Evolutionary conservation across 2,113 vertebrate species (phyloP).

Genomic region (Edolisoma coerulescens): DNA sequence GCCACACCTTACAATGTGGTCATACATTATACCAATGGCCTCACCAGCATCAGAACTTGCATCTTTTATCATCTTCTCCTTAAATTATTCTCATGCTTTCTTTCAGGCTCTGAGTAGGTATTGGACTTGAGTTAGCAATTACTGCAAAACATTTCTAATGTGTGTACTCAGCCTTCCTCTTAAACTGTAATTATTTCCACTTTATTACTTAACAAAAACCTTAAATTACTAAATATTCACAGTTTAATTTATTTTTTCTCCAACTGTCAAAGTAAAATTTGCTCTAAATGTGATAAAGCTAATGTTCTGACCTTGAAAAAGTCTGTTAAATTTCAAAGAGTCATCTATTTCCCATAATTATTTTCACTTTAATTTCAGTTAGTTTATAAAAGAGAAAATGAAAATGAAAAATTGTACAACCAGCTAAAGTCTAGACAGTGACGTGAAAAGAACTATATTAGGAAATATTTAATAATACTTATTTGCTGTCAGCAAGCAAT

Average conservation of each 20-base stretch:
- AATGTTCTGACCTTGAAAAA: not conserved
- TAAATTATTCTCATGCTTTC: not conserved
- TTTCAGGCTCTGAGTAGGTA: not conserved
- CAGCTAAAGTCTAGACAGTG: slow-evolving; percentile 38
- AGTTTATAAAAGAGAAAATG: not conserved
- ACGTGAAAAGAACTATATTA: not conserved
- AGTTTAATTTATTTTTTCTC: slow-evolving; percentile 1
- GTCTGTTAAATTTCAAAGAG: not conserved
- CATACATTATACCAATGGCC: not conserved
- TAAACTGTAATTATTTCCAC: not conserved
- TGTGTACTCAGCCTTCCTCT: not conserved
- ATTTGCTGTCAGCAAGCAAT: not conserved
- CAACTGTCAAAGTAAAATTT: not conserved
- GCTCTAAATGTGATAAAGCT: not conserved
- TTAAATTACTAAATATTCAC: not conserved
- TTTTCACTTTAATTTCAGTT: slow-evolving; percentile 34
- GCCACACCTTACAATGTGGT: not conserved
- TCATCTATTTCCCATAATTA: not conserved
- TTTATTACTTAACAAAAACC: not conserved
- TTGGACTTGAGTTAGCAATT: not conserved
- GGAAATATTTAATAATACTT: slow-evolving; percentile 31
- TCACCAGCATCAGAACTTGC: not conserved
- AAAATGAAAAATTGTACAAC: slow-evolving; percentile 29
- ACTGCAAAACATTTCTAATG: not conserved
- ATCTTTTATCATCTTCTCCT: not conserved